Base-by-base conservation (phyloP, 64 coral and sea anemone species). In the Dendrophyllia cribrosa region DNA sequence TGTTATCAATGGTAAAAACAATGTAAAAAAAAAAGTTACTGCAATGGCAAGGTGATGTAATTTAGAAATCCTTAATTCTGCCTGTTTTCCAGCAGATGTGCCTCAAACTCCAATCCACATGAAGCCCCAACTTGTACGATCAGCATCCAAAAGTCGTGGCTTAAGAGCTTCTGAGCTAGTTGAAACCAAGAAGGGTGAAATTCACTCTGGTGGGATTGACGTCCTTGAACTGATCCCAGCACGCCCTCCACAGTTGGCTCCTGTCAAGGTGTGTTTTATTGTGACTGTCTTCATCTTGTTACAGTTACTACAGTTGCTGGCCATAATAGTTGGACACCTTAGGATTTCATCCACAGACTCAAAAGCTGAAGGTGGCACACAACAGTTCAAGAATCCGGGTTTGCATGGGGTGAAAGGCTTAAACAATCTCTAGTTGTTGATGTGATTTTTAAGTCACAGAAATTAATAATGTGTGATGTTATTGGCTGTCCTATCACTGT, bases 41-140 rank as follows among this genome's bases (percentile, higher is more conserved):
- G 0, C 2, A 34, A 34, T 34, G 2, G 34, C 34, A 34, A 34
- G 34, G 34, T 49, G 16, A 11, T 19, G 5, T 51, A n/a, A 75
- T 75, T 8, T 8, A 19, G 72, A 50, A 51, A 11, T 9, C 53
- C 12, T 24, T 25, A 6, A 70, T 9, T 23, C 0, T n/a, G 5
- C 25, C 12, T 26, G 7, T 65, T 83, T 45, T 45, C 5, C 45
- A n/a, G 4, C 44, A 84, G 80, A 65, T 67, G 62, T 68, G 0
- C 82, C 83, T 87, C 92, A 91, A 10, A 97, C 95, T n/a, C 95
- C 95, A 21, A 84, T 97, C 44, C 95, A 93, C 52, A 84, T 97
- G 61, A 97, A 94, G 51, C 95, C 95, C 19, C 95, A 97, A 23
- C 89, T 97, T 19, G 95, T 71, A 9, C 95, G 95, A 6, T 94